Evolutionary conservation across 2,113 vertebrate species (phyloP), one percentile per base, ranked within the genome.

Genomic region (Hirundichthys speculiger): DNA sequence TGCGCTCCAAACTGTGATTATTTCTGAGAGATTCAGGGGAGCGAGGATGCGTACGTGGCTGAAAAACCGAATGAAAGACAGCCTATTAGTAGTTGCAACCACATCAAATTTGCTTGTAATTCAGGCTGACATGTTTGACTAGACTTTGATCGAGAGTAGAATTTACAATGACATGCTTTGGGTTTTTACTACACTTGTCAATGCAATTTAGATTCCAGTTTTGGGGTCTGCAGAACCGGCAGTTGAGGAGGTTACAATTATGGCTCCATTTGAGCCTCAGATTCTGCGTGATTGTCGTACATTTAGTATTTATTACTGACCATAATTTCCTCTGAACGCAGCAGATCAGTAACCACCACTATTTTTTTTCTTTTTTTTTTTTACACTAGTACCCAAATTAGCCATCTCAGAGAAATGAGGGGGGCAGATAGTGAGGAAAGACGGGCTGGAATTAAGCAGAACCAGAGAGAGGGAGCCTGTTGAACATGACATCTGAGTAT

Each of bases 401-500:
- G 38, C 49, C 27, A 41, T 74, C 22, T 24, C 49, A 77, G 63
- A 74, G 41, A 19, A 52, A 61, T n/a, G 55, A 56, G 22, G 42
- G 30, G 3, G 34, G 19, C 20, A 16, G 21, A 49, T 6, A 19
- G 46, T 24, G 21, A 50, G 20, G 20, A n/a, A 51, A 42, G 34
- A 52, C 18, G 15, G 38, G 41, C 49, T 25, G 15, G 15, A 30
- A n/a, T 34, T n/a, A 30, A 22, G 38, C 54, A 52, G 39, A 62
- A 21, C n/a, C n/a, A 19, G 7, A 53, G 53, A 69, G 49, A 72
- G 73, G 53, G 57, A 79, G 65, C 78, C 16, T 88, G 85, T 86
- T 82, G 58, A 83, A 84, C 84, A 82, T 82, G 77, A 82, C 80
- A 71, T 83, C 75, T 60, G 64, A 83, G 82, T 73, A 73, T 89